Base-by-base conservation (phyloP, 2,113 vertebrate genomes). In the Silurus meridionalis region DNA sequence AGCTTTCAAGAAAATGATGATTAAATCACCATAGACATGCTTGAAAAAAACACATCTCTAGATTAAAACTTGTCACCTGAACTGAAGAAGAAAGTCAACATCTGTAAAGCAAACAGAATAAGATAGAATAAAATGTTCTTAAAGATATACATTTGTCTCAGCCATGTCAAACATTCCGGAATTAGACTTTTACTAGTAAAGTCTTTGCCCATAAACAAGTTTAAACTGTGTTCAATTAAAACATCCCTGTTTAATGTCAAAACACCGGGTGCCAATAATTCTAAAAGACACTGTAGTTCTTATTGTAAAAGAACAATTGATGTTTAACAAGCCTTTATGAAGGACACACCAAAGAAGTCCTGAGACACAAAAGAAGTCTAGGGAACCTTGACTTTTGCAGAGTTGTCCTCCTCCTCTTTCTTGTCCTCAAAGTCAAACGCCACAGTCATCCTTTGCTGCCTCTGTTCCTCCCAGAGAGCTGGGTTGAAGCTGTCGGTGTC, bases 401-500 rank as follows among this genome's bases (percentile, higher is more conserved):
- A 94, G 88, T 95, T 96, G 91, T 98, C 98, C 23, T 98, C 97
- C 57, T 99, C 97, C 89, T 99, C 98, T 85, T 98, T 99, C 92
- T 99, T 99, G 85, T 99, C 98, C 90, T 99, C 98, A 86, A 99
- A 99, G 80, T 99, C 98, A 89, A 99, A 99, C 90, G 98, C 98
- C 92, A 99, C 98, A 2, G 98, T 99, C 97, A 99, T 99, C 53
- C 98, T 95, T 90, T 99, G 98, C 92, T 99, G 98, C 90, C 98
- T 94, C 94, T 99, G 98, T 90, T 99, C 98, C 91, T 99, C 98
- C 98, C 98, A 99, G 50, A 99, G 94, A 0, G 97, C 97, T 14
- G 98, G 97, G 92, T 99, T 99, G 91, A 99, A 99, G 86, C 98
- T 99, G 94, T 99, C 98, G 25, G 95, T 99, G 95, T 99, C 98